Percentiles rank a stretch among this genome's conserved stretches.
These are phyloP conservation scores for Parnassius orleans DNA, from an alignment of 2,888 invertebrate genomes.

Conservation along the genomic window DNA sequence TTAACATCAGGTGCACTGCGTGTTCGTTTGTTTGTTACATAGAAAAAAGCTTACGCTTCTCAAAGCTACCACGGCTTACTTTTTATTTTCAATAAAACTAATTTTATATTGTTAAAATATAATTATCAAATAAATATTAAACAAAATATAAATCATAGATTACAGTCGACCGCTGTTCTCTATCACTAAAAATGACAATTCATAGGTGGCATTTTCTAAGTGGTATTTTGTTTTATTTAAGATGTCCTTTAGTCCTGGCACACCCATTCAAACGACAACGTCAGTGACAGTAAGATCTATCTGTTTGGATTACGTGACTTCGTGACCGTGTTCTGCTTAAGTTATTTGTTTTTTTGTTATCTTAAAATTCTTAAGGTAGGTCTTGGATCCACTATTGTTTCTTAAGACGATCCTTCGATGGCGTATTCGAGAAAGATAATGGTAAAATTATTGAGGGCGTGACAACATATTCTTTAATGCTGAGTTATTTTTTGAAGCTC, in stretches of 20 bases:
- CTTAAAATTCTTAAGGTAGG: slow-evolving; percentile 46
- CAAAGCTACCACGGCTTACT: too few species aligned
- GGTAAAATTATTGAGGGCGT: slow-evolving; percentile 28
- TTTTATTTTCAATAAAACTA: too few species aligned
- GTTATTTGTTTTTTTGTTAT: slow-evolving; percentile 47
- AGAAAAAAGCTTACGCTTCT: neutral
- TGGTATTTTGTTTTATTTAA: slow-evolving; percentile 34
- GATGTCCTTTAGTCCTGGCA: slow-evolving; percentile 27
- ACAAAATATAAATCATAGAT: neutral
- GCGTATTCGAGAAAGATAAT: slow-evolving; percentile 21
- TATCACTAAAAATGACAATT: slow-evolving; percentile 37
- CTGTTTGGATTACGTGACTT: slow-evolving; percentile 66
- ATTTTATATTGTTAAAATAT: too few species aligned
- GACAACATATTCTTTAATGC: slow-evolving; percentile 30
- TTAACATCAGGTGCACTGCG: too few species aligned
- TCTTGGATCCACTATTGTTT: slow-evolving; percentile 41
- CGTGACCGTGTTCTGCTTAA: slow-evolving; percentile 50
- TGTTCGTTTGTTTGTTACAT: too few species aligned
- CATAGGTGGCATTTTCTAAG: slow-evolving; percentile 33
- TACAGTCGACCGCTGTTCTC: too few species aligned
- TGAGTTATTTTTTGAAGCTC: slow-evolving; percentile 26
- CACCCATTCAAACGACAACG: slow-evolving; percentile 43
- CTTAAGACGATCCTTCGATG: slow-evolving; percentile 30
- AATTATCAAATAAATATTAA: too few species aligned
- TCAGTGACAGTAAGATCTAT: slow-evolving; percentile 57